These are phyloP conservation scores for Apostichopus japonicus DNA, from an alignment of 35 echinoderm and acorn worm genomes.

Conservation along the genomic window DNA sequence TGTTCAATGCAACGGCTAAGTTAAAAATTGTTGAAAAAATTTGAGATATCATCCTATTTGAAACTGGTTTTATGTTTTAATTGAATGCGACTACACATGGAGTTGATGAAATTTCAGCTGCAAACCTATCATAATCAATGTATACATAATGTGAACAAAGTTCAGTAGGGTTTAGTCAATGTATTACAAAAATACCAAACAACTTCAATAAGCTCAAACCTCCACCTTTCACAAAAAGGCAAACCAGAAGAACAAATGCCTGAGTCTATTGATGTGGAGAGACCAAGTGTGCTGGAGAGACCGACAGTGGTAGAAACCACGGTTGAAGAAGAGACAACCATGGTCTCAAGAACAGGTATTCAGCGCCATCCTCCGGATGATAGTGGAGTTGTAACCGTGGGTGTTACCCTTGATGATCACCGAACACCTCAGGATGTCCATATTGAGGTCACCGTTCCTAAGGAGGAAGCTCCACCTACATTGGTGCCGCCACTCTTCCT, in stretches of 20 bases:
- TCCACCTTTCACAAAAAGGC: constrained; percentile 8
- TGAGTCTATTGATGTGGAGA: neutral
- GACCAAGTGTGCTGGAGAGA: neutral
- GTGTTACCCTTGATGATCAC: constrained; percentile 65
- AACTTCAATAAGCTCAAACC: neutral
- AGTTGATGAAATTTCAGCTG: too few relatives aligned
- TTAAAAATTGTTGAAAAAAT: too few relatives aligned
- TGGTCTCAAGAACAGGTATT: constrained; percentile 47
- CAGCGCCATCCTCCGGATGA: constrained; percentile 42
- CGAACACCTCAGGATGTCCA: constrained; percentile 68
- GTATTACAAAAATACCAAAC: too few relatives aligned
- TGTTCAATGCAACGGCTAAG: too few relatives aligned
- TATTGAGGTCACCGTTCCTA: constrained; percentile 65
- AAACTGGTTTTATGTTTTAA: too few relatives aligned
- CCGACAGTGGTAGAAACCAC: constrained; percentile 18
- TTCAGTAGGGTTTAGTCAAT: too few relatives aligned
- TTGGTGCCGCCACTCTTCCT: constrained; percentile 72
- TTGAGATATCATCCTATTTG: too few relatives aligned
- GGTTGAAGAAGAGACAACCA: constrained; percentile 62
- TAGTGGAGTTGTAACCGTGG: constrained; percentile 62
- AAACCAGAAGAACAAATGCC: constrained; percentile 36
- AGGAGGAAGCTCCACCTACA: constrained; percentile 38
- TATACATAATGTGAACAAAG: too few relatives aligned
- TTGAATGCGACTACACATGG: too few relatives aligned
- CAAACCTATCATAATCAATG: too few relatives aligned